Percentiles rank a stretch among this genome's conserved stretches.
Evolutionary conservation across 2,113 vertebrate genomes (phyloP).

Genomic region (Pogona vitticeps): DNA sequence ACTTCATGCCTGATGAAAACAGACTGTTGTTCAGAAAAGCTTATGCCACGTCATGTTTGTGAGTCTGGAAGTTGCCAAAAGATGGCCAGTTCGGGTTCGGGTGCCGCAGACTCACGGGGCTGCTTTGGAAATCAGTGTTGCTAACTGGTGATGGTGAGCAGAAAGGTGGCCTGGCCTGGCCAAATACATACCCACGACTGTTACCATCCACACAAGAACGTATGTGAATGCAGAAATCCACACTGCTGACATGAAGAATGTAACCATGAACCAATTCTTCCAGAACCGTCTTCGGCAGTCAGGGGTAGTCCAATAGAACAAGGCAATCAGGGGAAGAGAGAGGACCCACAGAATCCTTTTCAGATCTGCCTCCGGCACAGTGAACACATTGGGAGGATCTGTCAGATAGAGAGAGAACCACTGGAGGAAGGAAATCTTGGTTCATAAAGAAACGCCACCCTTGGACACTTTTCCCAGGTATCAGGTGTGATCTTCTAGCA

Average conservation of each 20-base stretch:
- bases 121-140: constrained; percentile 1
- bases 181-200: constrained; percentile 85
- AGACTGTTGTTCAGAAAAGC: too few species aligned
- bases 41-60: too few species aligned
- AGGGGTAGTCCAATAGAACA: constrained; percentile 89
- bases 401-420: constrained; percentile 38
- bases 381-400: constrained; percentile 88
- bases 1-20: too few species aligned
- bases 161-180: neutral
- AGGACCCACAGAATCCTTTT: constrained; percentile 93
- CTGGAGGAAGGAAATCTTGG: constrained; percentile 12
- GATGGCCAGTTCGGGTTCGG: too few species aligned
- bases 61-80: too few species aligned
- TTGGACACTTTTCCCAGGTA: neutral
- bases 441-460: too few species aligned
- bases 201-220: constrained; percentile 96
- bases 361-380: constrained; percentile 90
- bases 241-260: constrained; percentile 93
- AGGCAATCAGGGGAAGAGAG: constrained; percentile 86
- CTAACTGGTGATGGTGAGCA: constrained; percentile 13
- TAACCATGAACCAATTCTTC: constrained; percentile 90
- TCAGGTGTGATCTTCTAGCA: too few species aligned
- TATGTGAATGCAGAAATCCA: constrained; percentile 98
- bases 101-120: too few species aligned
- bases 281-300: constrained; percentile 91